Base-by-base conservation (phyloP, 1,140 invertebrate genomes). In the Choristoneura fumiferana region DNA sequence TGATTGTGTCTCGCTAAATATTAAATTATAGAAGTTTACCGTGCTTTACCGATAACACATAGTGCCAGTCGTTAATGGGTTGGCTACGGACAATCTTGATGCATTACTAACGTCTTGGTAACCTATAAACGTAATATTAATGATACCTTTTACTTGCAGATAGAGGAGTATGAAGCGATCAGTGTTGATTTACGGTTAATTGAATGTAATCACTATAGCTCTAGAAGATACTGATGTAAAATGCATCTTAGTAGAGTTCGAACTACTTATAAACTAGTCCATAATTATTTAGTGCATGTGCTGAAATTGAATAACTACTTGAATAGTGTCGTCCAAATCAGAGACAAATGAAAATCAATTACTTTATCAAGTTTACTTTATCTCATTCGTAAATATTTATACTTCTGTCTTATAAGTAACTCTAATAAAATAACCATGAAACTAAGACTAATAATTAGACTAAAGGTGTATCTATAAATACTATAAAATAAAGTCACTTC, bases 11-110 rank as follows among this genome's bases (percentile, higher is more conserved):
- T 76, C 76, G 72, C 69, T 80, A 71, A 75, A 82, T 80, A 72
- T 76, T 81, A 78, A 82, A 81, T 76, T 81, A 83, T 80, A 66
- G 66, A 56, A 65, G 65, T 65, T 69, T 61, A 55, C 58, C 52
- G 63, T 63, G 62, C 59, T 59, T 34, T 14, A n/a, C n/a, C n/a
- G n/a, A n/a, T n/a, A n/a, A n/a, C 22, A 29, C 2, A 29, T 29
- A 29, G 22, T 29, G 22, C 22, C 22, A 29, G 22, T 6, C 6
- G 22, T 29, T 49, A 49, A 29, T 49, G 22, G 43, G 17, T 45
- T 4, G 18, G 29, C 10, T 29, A 12, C 22, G 29, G 17, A 49
- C 43, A 49, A 49, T 49, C 43, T 49, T 49, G 43, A 49, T 13
- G 18, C 43, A 49, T 49, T 29, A 49, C 43, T 49, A 12, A 22